Evolutionary conservation across 1,140 invertebrate genomes (phyloP).

Genomic region (Agraylea sexmaculata): DNA sequence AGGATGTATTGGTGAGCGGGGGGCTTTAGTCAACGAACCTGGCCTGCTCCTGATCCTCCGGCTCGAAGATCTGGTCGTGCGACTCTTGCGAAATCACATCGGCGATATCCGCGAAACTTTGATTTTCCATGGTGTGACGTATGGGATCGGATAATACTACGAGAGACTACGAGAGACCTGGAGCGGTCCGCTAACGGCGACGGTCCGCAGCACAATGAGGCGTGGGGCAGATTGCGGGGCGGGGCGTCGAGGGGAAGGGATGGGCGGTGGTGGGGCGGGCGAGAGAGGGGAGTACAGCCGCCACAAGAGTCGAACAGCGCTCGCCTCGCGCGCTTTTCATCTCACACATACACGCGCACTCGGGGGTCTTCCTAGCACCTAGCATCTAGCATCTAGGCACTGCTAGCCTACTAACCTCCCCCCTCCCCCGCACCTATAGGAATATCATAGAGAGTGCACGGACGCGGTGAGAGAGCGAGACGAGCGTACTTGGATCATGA

Average conservation of each 20-base stretch:
- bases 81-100: conserved; percentile 22
- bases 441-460: no score
- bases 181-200: conserved; percentile 8
- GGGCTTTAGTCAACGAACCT: no score
- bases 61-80: conserved; percentile 25
- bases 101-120: conserved; percentile 22
- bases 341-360: conserved; percentile 32
- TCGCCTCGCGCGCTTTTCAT: background rate
- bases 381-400: no score
- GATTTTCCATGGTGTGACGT: conserved; percentile 22
- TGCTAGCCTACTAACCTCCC: no score
- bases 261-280: background rate
- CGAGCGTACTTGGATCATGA: no score
- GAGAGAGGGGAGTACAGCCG: conserved; percentile 12
- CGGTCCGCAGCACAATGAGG: background rate
- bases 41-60: conserved; percentile 15
- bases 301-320: conserved; percentile 12
- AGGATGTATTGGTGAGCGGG: no score
- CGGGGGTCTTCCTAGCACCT: no score
- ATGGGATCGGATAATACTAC: conserved; percentile 6
- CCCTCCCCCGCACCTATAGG: no score
- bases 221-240: background rate
- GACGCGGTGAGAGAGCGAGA: no score
- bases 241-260: conserved; percentile 1
- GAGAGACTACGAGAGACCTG: conserved; percentile 8